Base-by-base conservation (phyloP, 2,797 vertebrate species). In the Ispidina lecontei region DNA sequence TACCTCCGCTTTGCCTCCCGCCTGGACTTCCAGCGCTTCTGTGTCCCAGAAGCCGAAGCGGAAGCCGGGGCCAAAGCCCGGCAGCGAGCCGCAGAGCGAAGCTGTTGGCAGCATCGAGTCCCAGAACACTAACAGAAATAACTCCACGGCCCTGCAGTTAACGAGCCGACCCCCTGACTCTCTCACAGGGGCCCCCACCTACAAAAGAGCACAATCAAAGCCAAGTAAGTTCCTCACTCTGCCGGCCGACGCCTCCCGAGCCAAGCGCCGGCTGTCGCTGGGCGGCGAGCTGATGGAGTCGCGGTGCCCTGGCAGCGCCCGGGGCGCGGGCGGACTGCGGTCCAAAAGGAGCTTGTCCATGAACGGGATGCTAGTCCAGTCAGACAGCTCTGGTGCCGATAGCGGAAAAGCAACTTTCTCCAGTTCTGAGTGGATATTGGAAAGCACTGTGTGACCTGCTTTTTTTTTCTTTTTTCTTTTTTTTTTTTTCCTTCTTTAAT, bases 71-170 rank as follows among this genome's bases (percentile, higher is more conserved):
- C 95, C 98, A 4, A 99, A 98, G 94, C 97, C 96, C 22, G 87
- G 97, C 19, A 92, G 97, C 26, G 96, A 98, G 72, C 94, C 91
- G 22, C 98, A 97, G 84, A 96, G 96, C 1, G 98, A 99, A 92
- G 97, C 97, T 2, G 97, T 97, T 43, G 10, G 97, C 77, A 97
- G 97, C 33, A 74, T 97, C 10, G 99, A 99, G 96, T 98, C 98
- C 92, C 98, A 98, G 84, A 99, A 99, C 98, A 99, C 98, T 90
- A 99, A 99, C 98, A 98, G 98, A 83, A 99, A 99, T 97, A 99
- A 99, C 98, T 99, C 99, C 92, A 99, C 99, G 35, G 97, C 98
- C 21, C 98, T 99, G 88, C 98, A 98, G 97, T 96, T 98, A 87
- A 97, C 94, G 16, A 96, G 96, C 78, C 92, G 93, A 11, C n/a